These are phyloP conservation scores for Phenganax stokvisi DNA, from an alignment of 92 coral and sea anemone species.

Conservation along the genomic window DNA sequence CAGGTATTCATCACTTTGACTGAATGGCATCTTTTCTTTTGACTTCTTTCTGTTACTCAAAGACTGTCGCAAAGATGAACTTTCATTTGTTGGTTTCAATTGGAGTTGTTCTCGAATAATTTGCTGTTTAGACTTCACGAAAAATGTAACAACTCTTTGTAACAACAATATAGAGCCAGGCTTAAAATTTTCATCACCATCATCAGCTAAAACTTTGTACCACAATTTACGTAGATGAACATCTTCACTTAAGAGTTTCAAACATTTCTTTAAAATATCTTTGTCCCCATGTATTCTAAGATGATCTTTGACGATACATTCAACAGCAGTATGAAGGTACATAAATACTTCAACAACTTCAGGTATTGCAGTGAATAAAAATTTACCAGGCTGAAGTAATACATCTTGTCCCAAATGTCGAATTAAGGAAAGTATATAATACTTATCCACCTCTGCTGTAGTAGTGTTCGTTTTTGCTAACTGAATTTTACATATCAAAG, in stretches of 20 bases:
- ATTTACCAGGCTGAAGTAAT: slow-evolving; percentile 6
- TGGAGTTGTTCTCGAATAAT: slow-evolving; percentile 10
- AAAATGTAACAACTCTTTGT: slow-evolving; percentile 14
- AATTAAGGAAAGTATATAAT: slow-evolving; percentile 3
- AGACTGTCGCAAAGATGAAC: background rate
- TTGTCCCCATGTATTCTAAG: slow-evolving; percentile 4
- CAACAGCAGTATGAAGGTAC: slow-evolving; percentile 8
- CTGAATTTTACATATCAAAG: background rate
- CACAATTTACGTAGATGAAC: background rate
- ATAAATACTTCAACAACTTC: background rate
- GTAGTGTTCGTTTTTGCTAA: background rate
- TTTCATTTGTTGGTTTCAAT: slow-evolving; percentile 9
- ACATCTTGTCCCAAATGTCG: background rate
- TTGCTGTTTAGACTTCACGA: slow-evolving; percentile 7
- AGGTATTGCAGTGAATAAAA: slow-evolving; percentile 5
- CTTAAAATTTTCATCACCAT: background rate
- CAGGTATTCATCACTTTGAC: slow-evolving; percentile 6
- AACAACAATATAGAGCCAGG: background rate
- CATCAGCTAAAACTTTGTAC: slow-evolving; percentile 7
- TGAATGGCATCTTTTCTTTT: background rate
- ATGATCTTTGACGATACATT: background rate
- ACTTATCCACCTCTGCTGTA: background rate
- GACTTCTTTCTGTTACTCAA: background rate
- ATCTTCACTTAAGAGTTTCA: slow-evolving; percentile 3
- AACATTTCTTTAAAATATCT: slow-evolving; percentile 10